A percentile compares a stretch with the other conserved stretches of the same genome.
phyloP scores from a whole-genome alignment of 1,140 invertebrate genomes.

The Melanaphis sacchari region DNA sequence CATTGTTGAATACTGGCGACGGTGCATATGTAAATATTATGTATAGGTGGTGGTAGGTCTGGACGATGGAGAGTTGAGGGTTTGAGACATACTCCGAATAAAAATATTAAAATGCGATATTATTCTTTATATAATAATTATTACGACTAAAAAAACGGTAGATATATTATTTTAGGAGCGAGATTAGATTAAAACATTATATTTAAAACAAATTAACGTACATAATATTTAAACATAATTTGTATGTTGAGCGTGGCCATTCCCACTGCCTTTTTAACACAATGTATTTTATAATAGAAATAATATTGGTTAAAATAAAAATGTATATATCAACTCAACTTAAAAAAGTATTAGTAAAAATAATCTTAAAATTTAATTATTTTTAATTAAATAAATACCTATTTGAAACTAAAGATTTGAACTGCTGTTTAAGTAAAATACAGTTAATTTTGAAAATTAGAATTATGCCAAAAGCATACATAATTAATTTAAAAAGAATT shows the following conservation, averaged over 20 bases:
- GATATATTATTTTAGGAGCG: no score
- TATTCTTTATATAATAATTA: background rate
- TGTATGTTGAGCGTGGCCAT: no score
- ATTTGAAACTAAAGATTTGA: background rate
- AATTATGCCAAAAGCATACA: background rate
- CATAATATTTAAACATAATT: no score
- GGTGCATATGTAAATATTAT: background rate
- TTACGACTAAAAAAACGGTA: no score
- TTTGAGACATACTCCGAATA: background rate
- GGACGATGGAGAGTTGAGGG: background rate
- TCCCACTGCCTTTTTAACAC: no score
- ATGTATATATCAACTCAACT: no score
- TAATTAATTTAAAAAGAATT: background rate
- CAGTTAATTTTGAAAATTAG: background rate
- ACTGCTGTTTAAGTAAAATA: background rate
- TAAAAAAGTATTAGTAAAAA: background rate
- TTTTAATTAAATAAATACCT: background rate
- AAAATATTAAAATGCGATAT: background rate
- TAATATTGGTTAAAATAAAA: no score
- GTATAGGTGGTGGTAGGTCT: no score
- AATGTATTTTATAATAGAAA: no score
- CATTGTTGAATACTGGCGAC: no score
- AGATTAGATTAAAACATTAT: no score
- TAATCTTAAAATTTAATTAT: background rate
- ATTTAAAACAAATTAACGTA: no score